Conservation (phyloP, 2,113 vertebrate genomes). For the Actenoides lindsayi region DNA sequence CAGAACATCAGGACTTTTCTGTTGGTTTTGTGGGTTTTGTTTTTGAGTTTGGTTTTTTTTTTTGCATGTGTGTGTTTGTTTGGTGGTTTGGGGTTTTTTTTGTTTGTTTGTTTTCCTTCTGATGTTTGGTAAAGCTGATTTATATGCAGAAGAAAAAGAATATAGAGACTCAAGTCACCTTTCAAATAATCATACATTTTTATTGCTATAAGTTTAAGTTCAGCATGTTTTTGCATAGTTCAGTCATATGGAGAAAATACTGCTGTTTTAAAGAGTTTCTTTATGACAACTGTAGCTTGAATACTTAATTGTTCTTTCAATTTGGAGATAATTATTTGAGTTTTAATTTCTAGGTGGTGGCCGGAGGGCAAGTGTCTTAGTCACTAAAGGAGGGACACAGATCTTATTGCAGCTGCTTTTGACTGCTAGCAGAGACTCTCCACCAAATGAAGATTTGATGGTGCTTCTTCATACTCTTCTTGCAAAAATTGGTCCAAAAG, state of each 20-base stretch:
- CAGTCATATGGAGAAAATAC: not conserved
- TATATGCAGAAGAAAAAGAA: not conserved
- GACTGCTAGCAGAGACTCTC: slow-evolving; percentile 83
- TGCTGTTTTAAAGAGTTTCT: not conserved
- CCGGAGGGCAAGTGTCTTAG: slow-evolving; percentile 85
- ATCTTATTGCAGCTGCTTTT: slow-evolving; percentile 89
- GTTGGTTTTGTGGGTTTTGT: not conserved
- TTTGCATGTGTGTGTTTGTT: too few species aligned
- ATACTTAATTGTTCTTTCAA: not conserved
- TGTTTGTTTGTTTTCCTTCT: not conserved
- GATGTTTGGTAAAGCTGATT: not conserved
- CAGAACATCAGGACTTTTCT: not conserved
- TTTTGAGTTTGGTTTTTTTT: not conserved
- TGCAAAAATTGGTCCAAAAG: slow-evolving; percentile 94
- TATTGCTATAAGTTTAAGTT: not conserved
- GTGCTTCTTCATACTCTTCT: slow-evolving; percentile 91
- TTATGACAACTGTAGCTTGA: not conserved
- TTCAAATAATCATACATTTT: not conserved
- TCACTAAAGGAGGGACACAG: slow-evolving; percentile 92
- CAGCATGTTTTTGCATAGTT: not conserved
- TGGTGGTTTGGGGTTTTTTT: not conserved
- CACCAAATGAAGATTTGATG: slow-evolving; percentile 91
- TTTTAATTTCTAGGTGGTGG: slow-evolving; percentile 81
- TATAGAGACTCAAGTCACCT: not conserved
- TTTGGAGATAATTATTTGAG: not conserved